Evolutionary conservation across 1,140 invertebrate species (phyloP).

Genomic region (Tribolium castaneum): DNA sequence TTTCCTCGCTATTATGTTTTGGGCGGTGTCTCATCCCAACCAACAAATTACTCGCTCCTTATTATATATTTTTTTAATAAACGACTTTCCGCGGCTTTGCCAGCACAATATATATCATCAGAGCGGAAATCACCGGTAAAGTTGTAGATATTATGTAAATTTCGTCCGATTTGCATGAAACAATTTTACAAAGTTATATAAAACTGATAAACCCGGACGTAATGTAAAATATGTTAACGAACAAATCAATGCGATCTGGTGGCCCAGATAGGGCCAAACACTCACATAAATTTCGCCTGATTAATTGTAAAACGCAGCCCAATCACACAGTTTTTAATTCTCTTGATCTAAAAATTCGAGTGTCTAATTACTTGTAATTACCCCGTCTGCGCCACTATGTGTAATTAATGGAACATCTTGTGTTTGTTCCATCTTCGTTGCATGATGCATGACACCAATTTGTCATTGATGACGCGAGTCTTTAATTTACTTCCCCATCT

Average conservation of each 20-base stretch:
- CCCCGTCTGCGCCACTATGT: neutral
- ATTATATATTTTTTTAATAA: constrained; percentile 14
- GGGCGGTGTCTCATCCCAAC: constrained; percentile 1
- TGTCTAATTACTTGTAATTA: constrained; percentile 25
- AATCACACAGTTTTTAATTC: neutral
- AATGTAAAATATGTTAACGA: constrained; percentile 21
- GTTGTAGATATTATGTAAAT: constrained; percentile 8
- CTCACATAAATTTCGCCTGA: constrained; percentile 11
- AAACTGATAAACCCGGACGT: constrained; percentile 20
- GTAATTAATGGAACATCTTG: constrained; percentile 35
- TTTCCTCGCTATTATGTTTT: constrained; percentile 3
- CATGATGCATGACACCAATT: constrained; percentile 40
- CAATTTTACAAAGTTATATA: constrained; percentile 1
- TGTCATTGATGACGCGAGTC: constrained; percentile 37
- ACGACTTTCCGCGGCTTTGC: neutral
- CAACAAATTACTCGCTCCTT: constrained; percentile 1
- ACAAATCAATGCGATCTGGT: constrained; percentile 10
- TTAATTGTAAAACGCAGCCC: constrained; percentile 13
- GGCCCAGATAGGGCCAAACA: neutral
- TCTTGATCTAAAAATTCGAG: constrained; percentile 1
- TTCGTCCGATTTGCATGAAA: constrained; percentile 2
- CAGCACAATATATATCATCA: neutral
- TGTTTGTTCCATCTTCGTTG: constrained; percentile 36
- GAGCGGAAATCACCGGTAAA: constrained; percentile 18
- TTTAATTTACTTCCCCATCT: constrained; percentile 41